Conservation (phyloP, 2,888 invertebrate species). For the Hofmannophila pseudospretella region DNA sequence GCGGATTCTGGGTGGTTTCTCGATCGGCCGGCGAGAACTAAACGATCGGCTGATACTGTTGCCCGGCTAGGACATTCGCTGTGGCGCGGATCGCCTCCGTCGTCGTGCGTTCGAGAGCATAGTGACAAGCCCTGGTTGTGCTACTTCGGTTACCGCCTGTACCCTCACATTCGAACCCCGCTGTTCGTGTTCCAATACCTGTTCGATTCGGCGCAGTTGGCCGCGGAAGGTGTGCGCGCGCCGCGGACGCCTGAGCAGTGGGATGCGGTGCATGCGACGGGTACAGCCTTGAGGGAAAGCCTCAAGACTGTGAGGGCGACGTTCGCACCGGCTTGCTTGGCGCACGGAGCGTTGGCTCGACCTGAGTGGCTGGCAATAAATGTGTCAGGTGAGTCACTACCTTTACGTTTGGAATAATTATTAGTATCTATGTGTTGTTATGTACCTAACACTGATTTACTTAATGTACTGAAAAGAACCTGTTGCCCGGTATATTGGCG, state of each 20-base stretch:
- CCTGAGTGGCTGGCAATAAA: slow-evolving; percentile 92
- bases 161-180: slow-evolving; percentile 91
- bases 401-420: too few relatives aligned
- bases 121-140: slow-evolving; percentile 91
- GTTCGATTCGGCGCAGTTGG: slow-evolving; percentile 96
- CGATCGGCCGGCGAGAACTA: slow-evolving; percentile 81
- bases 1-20: slow-evolving; percentile 97
- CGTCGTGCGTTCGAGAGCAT: slow-evolving; percentile 84
- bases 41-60: slow-evolving; percentile 52
- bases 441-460: too few relatives aligned
- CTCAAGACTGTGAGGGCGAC: slow-evolving; percentile 91
- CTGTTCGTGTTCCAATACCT: slow-evolving; percentile 96
- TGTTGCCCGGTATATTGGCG: too few relatives aligned
- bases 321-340: slow-evolving; percentile 95
- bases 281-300: slow-evolving; percentile 88
- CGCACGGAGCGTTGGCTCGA: slow-evolving; percentile 92
- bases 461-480: too few relatives aligned
- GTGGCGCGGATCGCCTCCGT: slow-evolving; percentile 77
- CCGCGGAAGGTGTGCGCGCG: slow-evolving; percentile 93
- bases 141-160: slow-evolving; percentile 93
- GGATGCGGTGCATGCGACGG: slow-evolving; percentile 95
- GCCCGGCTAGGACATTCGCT: slow-evolving; percentile 70
- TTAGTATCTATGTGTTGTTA: too few relatives aligned
- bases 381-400: slow-evolving; percentile 76
- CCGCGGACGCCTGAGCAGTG: slow-evolving; percentile 94